Evolutionary conservation across 2,797 vertebrate species (phyloP).

Genomic region (Rhynchonycteris naso): DNA sequence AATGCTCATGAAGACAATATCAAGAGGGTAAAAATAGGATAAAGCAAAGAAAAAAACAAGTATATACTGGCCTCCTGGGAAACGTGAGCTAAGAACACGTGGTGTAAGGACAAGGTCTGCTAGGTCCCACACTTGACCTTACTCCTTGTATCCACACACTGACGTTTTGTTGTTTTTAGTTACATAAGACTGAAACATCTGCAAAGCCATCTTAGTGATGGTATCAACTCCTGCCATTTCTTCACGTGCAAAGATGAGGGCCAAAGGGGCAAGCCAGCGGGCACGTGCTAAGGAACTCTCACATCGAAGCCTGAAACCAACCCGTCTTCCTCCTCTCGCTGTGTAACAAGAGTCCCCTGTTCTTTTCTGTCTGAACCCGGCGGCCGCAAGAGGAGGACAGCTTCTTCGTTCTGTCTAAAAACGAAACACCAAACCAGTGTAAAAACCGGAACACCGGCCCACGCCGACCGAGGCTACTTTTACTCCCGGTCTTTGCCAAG

Average conservation of each 20-base stretch:
- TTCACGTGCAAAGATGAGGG: slow-evolving; percentile 2
- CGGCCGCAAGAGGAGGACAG: not conserved
- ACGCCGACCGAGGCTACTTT: slow-evolving; percentile 17
- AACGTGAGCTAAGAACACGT: slow-evolving; percentile 21
- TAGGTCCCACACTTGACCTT: not conserved
- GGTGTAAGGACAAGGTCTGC: not conserved
- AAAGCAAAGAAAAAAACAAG: not conserved
- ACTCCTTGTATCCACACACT: not conserved
- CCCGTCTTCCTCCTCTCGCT: not conserved
- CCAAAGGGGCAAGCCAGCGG: not conserved
- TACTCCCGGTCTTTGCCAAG: slow-evolving; percentile 31
- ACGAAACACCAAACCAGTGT: not conserved
- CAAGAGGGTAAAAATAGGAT: not conserved
- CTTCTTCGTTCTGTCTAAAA: slow-evolving; percentile 18
- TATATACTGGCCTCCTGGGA: not conserved
- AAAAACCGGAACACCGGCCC: slow-evolving; percentile 24
- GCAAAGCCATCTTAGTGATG: slow-evolving; percentile 4
- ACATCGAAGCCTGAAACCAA: not conserved
- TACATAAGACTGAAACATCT: slow-evolving; percentile 35
- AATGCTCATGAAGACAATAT: slow-evolving; percentile 15
- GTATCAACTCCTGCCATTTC: slow-evolving; percentile 20
- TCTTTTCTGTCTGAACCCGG: not conserved
- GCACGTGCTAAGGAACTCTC: not conserved
- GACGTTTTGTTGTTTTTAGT: not conserved
- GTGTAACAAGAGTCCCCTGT: not conserved